Conservation (phyloP, 2,888 invertebrate genomes). For the Tachina grossa region DNA sequence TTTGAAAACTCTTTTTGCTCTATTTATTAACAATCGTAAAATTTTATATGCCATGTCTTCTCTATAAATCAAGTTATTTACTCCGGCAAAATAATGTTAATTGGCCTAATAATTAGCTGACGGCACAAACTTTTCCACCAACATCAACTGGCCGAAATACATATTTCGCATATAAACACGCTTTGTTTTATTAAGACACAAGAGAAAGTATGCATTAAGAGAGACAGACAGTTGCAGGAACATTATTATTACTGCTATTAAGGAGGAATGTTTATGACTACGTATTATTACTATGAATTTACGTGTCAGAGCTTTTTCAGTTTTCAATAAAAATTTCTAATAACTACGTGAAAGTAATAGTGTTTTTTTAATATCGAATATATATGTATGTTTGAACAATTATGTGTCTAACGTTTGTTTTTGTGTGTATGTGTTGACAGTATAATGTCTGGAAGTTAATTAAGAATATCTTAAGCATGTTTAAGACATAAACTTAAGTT, state of each 20-base stretch:
- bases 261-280: neutral
- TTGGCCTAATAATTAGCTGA: constrained; percentile 41
- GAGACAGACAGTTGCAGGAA: neutral
- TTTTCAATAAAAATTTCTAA: constrained; percentile 31
- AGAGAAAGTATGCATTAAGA: neutral
- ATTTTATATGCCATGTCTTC: neutral
- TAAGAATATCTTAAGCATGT: constrained; percentile 57
- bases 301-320: constrained; percentile 5
- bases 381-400: neutral
- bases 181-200: constrained; percentile 24
- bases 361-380: neutral
- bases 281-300: constrained; percentile 3
- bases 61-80: constrained; percentile 38
- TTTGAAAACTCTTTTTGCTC: neutral
- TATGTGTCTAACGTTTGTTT: neutral
- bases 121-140: constrained; percentile 12
- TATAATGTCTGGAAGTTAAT: constrained; percentile 53
- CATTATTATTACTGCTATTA: constrained; percentile 21
- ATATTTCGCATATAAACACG: constrained; percentile 41
- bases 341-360: constrained; percentile 17
- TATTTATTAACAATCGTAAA: neutral
- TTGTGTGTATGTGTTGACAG: neutral
- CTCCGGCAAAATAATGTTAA: constrained; percentile 47
- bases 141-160: neutral
- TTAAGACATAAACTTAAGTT: constrained; percentile 34